phyloP scores from a whole-genome alignment of 1,140 invertebrate species.

The Apis cerana region DNA sequence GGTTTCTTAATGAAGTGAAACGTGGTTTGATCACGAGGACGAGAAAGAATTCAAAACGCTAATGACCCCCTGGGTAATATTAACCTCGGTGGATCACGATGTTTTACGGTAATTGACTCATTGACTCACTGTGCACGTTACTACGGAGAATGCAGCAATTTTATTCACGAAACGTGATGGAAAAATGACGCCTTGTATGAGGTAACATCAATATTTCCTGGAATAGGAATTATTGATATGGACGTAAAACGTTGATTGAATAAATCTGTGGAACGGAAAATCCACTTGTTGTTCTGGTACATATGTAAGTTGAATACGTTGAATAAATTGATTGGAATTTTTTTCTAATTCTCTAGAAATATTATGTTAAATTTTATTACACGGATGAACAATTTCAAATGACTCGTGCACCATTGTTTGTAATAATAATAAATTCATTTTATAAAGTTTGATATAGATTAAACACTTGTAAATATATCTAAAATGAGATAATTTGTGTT shows the following conservation, averaged over 20 bases:
- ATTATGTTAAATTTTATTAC: too few relatives aligned
- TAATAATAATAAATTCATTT: too few relatives aligned
- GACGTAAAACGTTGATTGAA: background rate
- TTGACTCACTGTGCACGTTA: slow-evolving; percentile 2
- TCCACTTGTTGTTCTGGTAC: background rate
- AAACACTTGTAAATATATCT: too few relatives aligned
- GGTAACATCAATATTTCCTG: background rate
- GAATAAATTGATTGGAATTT: background rate
- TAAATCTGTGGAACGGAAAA: background rate
- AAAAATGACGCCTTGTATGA: background rate
- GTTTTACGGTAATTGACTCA: slow-evolving; percentile 27
- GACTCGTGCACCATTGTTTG: too few relatives aligned
- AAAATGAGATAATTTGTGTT: too few relatives aligned
- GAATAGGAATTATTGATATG: background rate
- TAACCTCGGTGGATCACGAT: slow-evolving; percentile 1
- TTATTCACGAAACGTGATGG: background rate
- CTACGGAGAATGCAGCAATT: background rate
- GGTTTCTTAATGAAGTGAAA: background rate
- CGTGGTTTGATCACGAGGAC: background rate
- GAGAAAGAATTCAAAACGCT: slow-evolving; percentile 30
- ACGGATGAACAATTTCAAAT: too few relatives aligned
- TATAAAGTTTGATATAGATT: too few relatives aligned
- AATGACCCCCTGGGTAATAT: slow-evolving; percentile 8
- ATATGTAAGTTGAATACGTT: background rate
- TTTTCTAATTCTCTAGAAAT: background rate